Evolutionary conservation across 2,113 vertebrate genomes (phyloP).

Genomic region (Agelaius tricolor): DNA sequence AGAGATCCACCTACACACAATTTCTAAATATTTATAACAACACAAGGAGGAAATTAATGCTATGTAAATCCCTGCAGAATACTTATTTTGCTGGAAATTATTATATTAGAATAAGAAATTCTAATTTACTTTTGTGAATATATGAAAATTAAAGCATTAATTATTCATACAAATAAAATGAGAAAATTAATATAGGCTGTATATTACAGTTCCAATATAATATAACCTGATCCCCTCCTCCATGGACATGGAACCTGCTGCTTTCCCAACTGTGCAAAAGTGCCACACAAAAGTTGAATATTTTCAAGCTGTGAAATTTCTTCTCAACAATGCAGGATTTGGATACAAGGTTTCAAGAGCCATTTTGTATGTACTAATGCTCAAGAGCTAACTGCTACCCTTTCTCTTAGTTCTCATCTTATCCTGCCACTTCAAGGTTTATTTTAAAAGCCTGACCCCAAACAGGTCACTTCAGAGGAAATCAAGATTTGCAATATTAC

Average conservation of each 20-base stretch:
- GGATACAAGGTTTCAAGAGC: background rate
- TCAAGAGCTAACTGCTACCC: background rate
- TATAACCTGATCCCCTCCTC: background rate
- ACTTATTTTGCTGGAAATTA: constrained; percentile 42
- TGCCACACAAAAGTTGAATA: background rate
- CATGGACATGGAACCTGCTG: background rate
- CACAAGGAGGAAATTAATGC: constrained; percentile 27
- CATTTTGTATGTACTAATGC: background rate
- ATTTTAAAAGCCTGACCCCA: background rate
- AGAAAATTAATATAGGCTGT: background rate
- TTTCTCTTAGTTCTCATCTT: background rate
- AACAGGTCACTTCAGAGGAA: background rate
- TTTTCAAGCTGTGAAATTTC: background rate
- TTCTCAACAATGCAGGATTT: background rate
- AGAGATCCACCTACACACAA: background rate
- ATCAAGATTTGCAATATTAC: background rate
- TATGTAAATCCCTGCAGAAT: constrained; percentile 45
- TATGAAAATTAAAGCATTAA: constrained; percentile 61
- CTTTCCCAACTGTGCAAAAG: background rate
- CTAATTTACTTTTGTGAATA: constrained; percentile 13
- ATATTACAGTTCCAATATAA: background rate
- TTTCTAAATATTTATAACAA: constrained; percentile 58
- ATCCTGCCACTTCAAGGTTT: background rate
- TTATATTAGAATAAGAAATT: constrained; percentile 30
- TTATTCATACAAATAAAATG: constrained; percentile 51